A percentile compares a stretch with the other conserved stretches of the same genome.
These are phyloP conservation scores for Saimiri boliviensis DNA, from an alignment of 2,113 vertebrate genomes.

Conservation along the genomic window DNA sequence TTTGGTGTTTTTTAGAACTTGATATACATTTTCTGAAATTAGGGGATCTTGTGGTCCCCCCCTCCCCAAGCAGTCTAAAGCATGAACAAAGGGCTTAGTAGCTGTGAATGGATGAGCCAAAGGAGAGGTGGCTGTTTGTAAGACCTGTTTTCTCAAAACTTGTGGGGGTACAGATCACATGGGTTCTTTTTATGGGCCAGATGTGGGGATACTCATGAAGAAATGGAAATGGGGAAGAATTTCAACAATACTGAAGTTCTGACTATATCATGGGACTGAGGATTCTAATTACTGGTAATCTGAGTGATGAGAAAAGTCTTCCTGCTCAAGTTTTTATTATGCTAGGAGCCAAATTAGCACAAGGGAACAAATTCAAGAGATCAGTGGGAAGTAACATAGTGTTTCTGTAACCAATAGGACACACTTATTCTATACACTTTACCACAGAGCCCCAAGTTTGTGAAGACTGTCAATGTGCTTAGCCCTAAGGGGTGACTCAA, in stretches of 20 bases:
- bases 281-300: background rate
- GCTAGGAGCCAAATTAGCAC: background rate
- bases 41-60: background rate
- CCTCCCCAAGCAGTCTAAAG: background rate
- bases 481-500: background rate
- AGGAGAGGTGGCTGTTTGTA: background rate
- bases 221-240: background rate
- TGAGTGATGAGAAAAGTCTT: background rate
- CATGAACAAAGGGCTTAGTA: background rate
- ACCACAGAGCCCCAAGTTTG: background rate
- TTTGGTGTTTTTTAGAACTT: background rate
- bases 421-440: background rate
- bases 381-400: background rate
- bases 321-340: background rate
- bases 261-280: background rate
- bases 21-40: background rate
- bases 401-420: background rate
- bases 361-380: background rate
- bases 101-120: background rate
- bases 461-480: background rate
- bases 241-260: background rate
- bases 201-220: background rate
- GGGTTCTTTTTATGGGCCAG: background rate
- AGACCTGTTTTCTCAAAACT: background rate
- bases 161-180: background rate